phyloP scores from a whole-genome alignment of 2,888 invertebrate species.

The Erebia palarica region DNA sequence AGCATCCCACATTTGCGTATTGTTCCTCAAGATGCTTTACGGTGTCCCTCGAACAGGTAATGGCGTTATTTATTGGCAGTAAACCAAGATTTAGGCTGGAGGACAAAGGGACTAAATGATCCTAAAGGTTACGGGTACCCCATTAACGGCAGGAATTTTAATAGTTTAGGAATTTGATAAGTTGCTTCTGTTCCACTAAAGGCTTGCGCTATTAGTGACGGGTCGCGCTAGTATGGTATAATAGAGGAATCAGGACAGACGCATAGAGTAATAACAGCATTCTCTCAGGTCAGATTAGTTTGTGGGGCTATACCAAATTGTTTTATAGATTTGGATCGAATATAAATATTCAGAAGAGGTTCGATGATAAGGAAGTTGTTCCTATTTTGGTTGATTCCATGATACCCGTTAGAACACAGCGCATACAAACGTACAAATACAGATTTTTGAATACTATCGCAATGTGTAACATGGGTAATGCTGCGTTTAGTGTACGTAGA shows the following conservation, averaged over 20 bases:
- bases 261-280: not conserved
- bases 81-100: constrained; percentile 51
- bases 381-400: no score
- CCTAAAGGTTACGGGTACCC: constrained; percentile 46
- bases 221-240: not conserved
- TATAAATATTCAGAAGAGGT: no score
- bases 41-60: constrained; percentile 73
- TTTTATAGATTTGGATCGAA: no score
- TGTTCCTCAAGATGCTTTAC: constrained; percentile 71
- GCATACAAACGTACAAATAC: no score
- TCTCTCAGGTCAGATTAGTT: not conserved
- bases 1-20: constrained; percentile 72
- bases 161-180: constrained; percentile 51
- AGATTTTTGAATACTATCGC: no score
- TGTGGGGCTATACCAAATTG: no score
- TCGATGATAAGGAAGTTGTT: no score
- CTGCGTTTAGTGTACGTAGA: no score
- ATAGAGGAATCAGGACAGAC: not conserved
- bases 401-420: no score
- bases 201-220: constrained; percentile 8
- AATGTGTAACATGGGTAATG: no score
- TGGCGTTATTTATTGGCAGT: constrained; percentile 76
- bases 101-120: constrained; percentile 69
- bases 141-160: constrained; percentile 59
- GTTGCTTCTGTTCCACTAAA: constrained; percentile 22